Conservation (phyloP, 1,140 invertebrate species). For the Oryzaephilus surinamensis region DNA sequence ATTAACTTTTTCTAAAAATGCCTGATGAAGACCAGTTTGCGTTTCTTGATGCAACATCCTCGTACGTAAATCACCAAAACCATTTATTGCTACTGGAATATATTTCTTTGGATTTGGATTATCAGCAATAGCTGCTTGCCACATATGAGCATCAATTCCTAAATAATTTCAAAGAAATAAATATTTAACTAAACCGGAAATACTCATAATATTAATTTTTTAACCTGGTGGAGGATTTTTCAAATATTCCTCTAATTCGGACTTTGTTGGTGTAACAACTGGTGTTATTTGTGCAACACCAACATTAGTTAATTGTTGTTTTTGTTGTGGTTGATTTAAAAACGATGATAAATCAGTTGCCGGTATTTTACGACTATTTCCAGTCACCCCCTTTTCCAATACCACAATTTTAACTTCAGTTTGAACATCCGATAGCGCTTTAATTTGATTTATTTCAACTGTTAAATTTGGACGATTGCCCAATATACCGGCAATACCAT, state of each 20-base stretch:
- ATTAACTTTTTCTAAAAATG: constrained; percentile 63
- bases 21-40: constrained; percentile 66
- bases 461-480: constrained; percentile 76
- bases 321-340: constrained; percentile 55
- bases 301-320: constrained; percentile 56
- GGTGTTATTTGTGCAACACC: constrained; percentile 48
- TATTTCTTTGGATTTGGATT: constrained; percentile 84
- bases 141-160: constrained; percentile 68
- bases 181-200: neutral
- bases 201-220: neutral
- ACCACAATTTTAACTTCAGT: constrained; percentile 51
- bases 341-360: constrained; percentile 62
- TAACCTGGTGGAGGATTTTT: constrained; percentile 73
- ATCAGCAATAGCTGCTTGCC: constrained; percentile 84
- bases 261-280: constrained; percentile 53
- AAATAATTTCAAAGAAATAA: constrained; percentile 14
- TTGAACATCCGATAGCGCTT: constrained; percentile 61
- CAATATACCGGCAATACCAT: constrained; percentile 54
- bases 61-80: constrained; percentile 75
- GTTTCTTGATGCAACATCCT: constrained; percentile 73
- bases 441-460: constrained; percentile 65
- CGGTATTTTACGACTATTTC: constrained; percentile 55
- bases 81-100: constrained; percentile 86
- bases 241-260: constrained; percentile 78
- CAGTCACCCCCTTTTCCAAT: constrained; percentile 63